Percentiles rank a stretch among this genome's conserved stretches.
Evolutionary conservation across 2,797 vertebrate genomes (phyloP).

Genomic region (Rostrhamus sociabilis): DNA sequence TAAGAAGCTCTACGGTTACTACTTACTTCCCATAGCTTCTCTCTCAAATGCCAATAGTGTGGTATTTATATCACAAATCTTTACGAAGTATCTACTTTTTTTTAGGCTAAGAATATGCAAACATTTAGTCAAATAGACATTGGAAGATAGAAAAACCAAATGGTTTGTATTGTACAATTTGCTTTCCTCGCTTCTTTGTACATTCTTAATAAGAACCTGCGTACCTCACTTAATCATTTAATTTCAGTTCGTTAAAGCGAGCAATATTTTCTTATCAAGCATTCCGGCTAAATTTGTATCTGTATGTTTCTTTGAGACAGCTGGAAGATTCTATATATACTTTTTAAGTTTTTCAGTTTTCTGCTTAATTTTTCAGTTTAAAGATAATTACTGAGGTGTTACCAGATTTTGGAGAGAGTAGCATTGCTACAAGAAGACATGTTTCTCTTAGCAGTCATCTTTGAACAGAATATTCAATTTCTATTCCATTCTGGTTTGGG

Average conservation of each 20-base stretch:
- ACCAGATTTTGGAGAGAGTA: neutral
- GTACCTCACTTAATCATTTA: neutral
- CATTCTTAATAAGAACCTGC: neutral
- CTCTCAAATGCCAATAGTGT: neutral
- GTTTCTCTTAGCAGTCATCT: neutral
- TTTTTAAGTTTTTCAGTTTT: neutral
- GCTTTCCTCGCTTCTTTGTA: neutral
- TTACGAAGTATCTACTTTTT: neutral
- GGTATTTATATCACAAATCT: neutral
- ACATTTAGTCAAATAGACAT: neutral
- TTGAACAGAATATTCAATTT: neutral
- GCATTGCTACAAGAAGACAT: neutral
- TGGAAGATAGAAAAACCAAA: neutral
- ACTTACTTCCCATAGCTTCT: neutral
- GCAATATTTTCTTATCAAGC: neutral
- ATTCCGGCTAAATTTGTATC: neutral
- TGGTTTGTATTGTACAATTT: neutral
- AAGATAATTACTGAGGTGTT: neutral
- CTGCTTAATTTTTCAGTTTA: neutral
- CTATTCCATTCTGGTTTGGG: neutral
- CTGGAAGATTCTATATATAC: neutral
- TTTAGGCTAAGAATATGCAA: neutral
- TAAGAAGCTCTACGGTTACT: neutral
- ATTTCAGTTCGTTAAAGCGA: neutral
- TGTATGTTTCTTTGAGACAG: neutral